phyloP scores from a whole-genome alignment of 1,140 invertebrate species.

The Streblospio benedicti region DNA sequence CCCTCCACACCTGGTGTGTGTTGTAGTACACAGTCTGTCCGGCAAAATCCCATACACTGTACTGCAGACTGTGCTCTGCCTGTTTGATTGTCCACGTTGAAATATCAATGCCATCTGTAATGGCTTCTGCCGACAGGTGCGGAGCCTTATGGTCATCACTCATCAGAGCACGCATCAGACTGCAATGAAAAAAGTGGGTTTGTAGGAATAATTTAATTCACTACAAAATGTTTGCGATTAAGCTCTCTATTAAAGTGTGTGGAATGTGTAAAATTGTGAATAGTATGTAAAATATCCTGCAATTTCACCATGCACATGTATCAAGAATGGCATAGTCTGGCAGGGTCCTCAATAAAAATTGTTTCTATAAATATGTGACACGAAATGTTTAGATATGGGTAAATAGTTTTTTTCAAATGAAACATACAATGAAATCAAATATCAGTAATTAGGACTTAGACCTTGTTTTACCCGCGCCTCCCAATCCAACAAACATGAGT shows the following conservation, averaged over 20 bases:
- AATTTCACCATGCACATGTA: no score
- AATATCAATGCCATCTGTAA: conserved; percentile 45
- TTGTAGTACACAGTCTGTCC: conserved; percentile 48
- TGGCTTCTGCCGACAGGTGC: conserved; percentile 28
- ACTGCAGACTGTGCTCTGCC: conserved; percentile 25
- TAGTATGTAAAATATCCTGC: no score
- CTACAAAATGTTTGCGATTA: no score
- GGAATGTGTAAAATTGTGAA: no score
- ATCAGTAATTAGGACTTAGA: no score
- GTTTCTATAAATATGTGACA: no score
- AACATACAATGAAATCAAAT: no score
- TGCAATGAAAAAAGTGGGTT: conserved; percentile 23
- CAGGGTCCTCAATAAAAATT: not conserved
- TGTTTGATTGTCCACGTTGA: conserved; percentile 31
- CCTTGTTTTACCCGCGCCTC: conserved; percentile 46
- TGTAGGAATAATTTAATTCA: no score
- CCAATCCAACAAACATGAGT: conserved; percentile 44
- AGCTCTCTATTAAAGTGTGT: no score
- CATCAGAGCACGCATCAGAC: conserved; percentile 33
- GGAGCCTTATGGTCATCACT: conserved; percentile 17
- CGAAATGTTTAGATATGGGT: no score
- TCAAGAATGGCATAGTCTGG: no score
- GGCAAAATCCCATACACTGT: conserved; percentile 46
- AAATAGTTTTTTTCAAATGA: no score
- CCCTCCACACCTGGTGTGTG: conserved; percentile 46